Percentiles rank a stretch among this genome's conserved stretches.
Evolutionary conservation across 2,797 vertebrate genomes (phyloP).

Genomic region (Crenuchus spilurus): DNA sequence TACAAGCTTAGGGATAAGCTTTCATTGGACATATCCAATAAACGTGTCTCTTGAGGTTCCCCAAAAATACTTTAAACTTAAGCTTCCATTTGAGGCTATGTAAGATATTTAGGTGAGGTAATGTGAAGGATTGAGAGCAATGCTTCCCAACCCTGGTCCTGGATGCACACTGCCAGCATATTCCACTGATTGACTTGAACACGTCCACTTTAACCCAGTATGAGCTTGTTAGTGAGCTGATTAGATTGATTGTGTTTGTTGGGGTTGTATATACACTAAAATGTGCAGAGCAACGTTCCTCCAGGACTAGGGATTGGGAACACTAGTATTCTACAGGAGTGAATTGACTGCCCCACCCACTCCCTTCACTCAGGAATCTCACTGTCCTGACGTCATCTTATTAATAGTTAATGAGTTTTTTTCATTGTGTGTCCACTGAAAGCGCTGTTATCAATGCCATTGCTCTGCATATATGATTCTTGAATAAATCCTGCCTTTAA

Average conservation of each 20-base stretch:
- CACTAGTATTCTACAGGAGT: slow-evolving; percentile 1
- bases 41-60: neutral
- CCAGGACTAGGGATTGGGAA: too few relatives aligned
- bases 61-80: neutral
- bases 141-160: too few relatives aligned
- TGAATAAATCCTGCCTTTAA: neutral
- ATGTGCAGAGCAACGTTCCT: too few relatives aligned
- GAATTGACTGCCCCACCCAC: neutral
- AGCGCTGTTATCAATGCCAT: neutral
- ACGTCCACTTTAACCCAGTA: too few relatives aligned
- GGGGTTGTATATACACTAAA: too few relatives aligned
- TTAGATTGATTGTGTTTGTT: too few relatives aligned
- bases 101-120: neutral
- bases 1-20: too few relatives aligned
- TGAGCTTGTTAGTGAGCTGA: too few relatives aligned
- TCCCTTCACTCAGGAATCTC: neutral
- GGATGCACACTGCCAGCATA: too few relatives aligned
- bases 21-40: too few relatives aligned
- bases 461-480: neutral
- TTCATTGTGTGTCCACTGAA: neutral
- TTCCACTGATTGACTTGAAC: too few relatives aligned
- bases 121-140: neutral
- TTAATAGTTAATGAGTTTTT: neutral
- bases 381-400: neutral
- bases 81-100: neutral